A percentile compares a stretch with the other conserved stretches of the same genome.
These are phyloP conservation scores for Lates calcarifer DNA, from an alignment of 2,113 vertebrate species.

Conservation along the genomic window DNA sequence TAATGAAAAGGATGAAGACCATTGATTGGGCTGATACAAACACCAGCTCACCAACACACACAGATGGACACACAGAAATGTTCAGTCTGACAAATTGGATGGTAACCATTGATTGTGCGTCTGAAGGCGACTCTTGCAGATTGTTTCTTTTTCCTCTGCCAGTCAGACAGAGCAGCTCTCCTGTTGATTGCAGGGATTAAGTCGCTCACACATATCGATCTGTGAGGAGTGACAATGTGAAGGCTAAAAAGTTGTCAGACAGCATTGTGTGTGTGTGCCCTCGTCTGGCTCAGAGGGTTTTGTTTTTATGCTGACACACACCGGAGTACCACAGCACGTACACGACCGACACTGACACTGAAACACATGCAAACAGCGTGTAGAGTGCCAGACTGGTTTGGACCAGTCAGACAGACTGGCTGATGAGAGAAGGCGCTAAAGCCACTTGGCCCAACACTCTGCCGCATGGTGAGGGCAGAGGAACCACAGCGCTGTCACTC, in stretches of 20 bases:
- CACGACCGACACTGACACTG: slow-evolving; percentile 17
- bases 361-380: slow-evolving; percentile 49
- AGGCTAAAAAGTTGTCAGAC: slow-evolving; percentile 41
- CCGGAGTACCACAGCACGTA: slow-evolving; percentile 16
- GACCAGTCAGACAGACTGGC: slow-evolving; percentile 68
- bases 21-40: slow-evolving; percentile 76
- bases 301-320: slow-evolving; percentile 34
- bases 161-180: slow-evolving; percentile 37
- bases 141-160: slow-evolving; percentile 65
- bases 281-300: slow-evolving; percentile 36
- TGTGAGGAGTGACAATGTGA: slow-evolving; percentile 30
- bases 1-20: slow-evolving; percentile 80
- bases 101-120: slow-evolving; percentile 73
- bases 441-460: slow-evolving; percentile 73
- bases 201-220: slow-evolving; percentile 61
- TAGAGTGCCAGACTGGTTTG: slow-evolving; percentile 64
- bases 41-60: slow-evolving; percentile 46
- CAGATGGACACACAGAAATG: slow-evolving; percentile 57
- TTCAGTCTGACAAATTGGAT: slow-evolving; percentile 69
- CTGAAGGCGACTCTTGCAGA: slow-evolving; percentile 54
- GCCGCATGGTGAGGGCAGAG: slow-evolving; percentile 71
- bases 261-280: slow-evolving; percentile 8
- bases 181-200: slow-evolving; percentile 72
- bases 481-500: slow-evolving; percentile 76
- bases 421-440: slow-evolving; percentile 79